Evolutionary conservation across 1,140 invertebrate species (phyloP).

Genomic region (Adelges cooleyi): DNA sequence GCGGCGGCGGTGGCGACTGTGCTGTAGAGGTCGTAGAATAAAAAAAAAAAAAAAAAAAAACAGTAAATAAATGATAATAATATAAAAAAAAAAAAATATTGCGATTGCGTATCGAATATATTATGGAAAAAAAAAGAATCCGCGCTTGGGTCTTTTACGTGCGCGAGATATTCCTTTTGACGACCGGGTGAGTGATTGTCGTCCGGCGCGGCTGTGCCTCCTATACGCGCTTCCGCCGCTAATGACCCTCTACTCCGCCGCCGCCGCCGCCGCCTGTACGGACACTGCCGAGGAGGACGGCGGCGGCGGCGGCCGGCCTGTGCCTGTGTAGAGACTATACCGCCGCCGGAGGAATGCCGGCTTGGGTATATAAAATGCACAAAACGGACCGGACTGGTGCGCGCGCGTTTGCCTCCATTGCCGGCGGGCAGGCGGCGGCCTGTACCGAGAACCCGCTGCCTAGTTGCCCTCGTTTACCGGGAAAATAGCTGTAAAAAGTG

Average conservation of each 20-base stretch:
- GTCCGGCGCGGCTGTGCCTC: neutral
- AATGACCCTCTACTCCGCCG: constrained; percentile 14
- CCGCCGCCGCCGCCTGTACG: neutral
- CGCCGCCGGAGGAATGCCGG: neutral
- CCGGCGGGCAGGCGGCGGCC: neutral
- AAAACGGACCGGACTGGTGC: neutral
- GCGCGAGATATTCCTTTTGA: neutral
- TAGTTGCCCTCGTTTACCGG: constrained; percentile 11
- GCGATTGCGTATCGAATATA: too few species aligned
- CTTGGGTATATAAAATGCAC: neutral
- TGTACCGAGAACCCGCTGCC: neutral
- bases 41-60: neutral
- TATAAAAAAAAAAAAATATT: too few species aligned
- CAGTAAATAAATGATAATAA: too few species aligned
- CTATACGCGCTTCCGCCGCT: neutral
- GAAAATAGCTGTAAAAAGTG: constrained; percentile 20
- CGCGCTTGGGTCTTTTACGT: neutral
- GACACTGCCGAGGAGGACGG: neutral
- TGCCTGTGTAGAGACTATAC: too few species aligned
- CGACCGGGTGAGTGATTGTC: constrained; percentile 23
- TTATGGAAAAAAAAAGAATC: constrained; percentile 8
- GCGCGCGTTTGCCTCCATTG: too few species aligned
- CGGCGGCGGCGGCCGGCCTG: neutral
- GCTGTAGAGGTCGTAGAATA: neutral
- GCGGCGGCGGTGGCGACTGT: neutral